Evolutionary conservation across 2,797 vertebrate genomes (phyloP).

Genomic region (Acrossocheilus wenchowensis): DNA sequence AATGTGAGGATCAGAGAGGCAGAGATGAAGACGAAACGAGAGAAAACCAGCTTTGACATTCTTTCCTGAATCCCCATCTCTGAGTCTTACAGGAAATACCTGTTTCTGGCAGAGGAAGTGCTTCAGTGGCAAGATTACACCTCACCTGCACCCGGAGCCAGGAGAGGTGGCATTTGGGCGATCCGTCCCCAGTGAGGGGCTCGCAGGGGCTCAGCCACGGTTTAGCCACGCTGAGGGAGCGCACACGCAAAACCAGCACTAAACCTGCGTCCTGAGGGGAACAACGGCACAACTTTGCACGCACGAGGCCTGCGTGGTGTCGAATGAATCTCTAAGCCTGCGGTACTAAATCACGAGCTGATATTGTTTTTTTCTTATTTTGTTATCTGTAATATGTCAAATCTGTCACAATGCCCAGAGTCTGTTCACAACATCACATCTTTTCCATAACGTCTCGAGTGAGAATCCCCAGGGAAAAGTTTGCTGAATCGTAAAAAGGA

Average conservation of each 20-base stretch:
- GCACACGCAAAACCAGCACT: constrained; percentile 68
- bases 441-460: constrained; percentile 52
- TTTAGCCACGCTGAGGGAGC: constrained; percentile 69
- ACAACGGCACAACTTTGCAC: constrained; percentile 38
- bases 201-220: constrained; percentile 73
- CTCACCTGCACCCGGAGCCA: constrained; percentile 77
- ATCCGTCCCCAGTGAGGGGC: constrained; percentile 70
- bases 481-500: constrained; percentile 51
- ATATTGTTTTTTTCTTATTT: constrained; percentile 51
- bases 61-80: constrained; percentile 74
- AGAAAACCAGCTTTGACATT: constrained; percentile 73
- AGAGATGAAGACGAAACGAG: constrained; percentile 54
- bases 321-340: constrained; percentile 10
- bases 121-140: constrained; percentile 77
- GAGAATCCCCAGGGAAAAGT: constrained; percentile 49
- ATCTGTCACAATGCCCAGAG: constrained; percentile 51
- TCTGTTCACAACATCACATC: constrained; percentile 52
- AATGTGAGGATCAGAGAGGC: constrained; percentile 67
- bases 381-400: constrained; percentile 54
- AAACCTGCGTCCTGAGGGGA: constrained; percentile 76
- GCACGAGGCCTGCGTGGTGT: constrained; percentile 22
- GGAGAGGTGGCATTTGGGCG: constrained; percentile 82
- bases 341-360: constrained; percentile 38
- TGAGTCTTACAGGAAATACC: constrained; percentile 83
- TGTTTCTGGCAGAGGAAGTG: constrained; percentile 75